Conservation (phyloP, 2,113 vertebrate species). For the Pterocles orientalis region DNA sequence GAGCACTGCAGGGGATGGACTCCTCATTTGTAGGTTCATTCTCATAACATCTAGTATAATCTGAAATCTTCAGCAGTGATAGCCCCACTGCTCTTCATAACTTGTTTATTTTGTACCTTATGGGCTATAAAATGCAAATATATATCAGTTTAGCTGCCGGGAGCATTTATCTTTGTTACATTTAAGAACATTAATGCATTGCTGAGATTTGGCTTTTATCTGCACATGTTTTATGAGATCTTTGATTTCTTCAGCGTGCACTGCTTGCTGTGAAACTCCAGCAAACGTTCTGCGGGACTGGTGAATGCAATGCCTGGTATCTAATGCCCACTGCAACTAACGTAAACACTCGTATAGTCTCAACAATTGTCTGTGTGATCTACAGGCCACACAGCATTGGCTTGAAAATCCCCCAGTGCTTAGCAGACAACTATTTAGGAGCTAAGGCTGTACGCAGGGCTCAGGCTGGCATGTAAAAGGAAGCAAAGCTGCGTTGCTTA, state of each 20-base stretch:
- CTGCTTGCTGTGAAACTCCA: background rate
- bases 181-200: background rate
- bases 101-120: background rate
- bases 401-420: background rate
- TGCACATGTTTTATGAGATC: background rate
- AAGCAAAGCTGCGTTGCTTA: background rate
- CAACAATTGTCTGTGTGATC: background rate
- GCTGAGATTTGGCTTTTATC: conserved; percentile 15
- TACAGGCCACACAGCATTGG: background rate
- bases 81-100: background rate
- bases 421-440: background rate
- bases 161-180: background rate
- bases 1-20: background rate
- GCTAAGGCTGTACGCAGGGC: background rate
- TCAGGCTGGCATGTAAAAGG: background rate
- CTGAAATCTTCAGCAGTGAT: background rate
- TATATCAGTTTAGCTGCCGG: background rate
- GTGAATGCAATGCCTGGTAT: background rate
- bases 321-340: rapidly evolving
- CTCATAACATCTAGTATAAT: background rate
- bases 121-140: background rate
- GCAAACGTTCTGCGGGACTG: background rate
- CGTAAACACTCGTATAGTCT: background rate
- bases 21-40: background rate
- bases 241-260: background rate